Evolutionary conservation across 2,113 vertebrate genomes (phyloP).

Genomic region (Semnornis frantzii): DNA sequence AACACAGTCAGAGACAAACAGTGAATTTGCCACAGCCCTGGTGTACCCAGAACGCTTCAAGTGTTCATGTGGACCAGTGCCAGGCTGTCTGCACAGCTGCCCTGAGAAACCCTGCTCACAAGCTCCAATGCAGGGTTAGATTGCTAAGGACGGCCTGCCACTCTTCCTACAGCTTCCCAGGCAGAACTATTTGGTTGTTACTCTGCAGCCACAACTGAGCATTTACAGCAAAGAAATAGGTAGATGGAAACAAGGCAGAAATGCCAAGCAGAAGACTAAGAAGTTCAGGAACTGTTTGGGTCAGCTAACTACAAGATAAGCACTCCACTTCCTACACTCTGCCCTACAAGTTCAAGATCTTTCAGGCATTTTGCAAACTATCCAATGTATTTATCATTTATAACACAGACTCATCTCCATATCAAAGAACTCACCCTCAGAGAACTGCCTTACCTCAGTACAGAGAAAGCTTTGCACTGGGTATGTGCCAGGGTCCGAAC

Average conservation of each 20-base stretch:
- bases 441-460: not conserved
- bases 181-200: not conserved
- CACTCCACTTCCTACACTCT: not conserved
- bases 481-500: too few species aligned
- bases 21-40: not conserved
- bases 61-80: not conserved
- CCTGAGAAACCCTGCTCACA: slow-evolving; percentile 52
- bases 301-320: not conserved
- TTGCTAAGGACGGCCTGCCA: not conserved
- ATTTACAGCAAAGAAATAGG: not conserved
- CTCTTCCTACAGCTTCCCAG: not conserved
- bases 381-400: not conserved
- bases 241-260: not conserved
- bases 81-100: slow-evolving; percentile 1
- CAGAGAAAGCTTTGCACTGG: not conserved
- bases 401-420: not conserved
- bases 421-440: not conserved
- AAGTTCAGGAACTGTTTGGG: not conserved
- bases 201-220: not conserved
- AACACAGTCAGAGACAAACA: not conserved
- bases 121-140: not conserved
- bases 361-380: not conserved
- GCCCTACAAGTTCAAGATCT: not conserved
- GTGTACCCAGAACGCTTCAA: not conserved
- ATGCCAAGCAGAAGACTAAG: not conserved